Conservation (phyloP, 2,888 invertebrate species). For the Laothoe populi region DNA sequence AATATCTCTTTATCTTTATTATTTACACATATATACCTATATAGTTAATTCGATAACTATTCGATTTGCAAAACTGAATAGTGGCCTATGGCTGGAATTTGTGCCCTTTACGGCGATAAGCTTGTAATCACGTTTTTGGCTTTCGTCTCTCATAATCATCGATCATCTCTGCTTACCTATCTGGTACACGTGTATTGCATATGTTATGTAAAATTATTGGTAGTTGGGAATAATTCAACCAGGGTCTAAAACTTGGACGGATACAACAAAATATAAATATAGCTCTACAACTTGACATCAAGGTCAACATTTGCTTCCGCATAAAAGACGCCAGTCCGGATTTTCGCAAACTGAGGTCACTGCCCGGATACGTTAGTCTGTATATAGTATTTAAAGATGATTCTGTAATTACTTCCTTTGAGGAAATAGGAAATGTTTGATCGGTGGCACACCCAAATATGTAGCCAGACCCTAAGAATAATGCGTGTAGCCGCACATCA, state of each 20-base stretch:
- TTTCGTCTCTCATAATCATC: too few relatives aligned
- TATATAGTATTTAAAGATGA: slow-evolving; percentile 68
- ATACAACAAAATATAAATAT: slow-evolving; percentile 1
- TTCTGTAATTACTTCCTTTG: slow-evolving; percentile 70
- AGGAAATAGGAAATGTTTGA: slow-evolving; percentile 51
- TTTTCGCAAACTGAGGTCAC: slow-evolving; percentile 61
- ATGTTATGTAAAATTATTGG: not conserved
- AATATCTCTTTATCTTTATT: too few relatives aligned
- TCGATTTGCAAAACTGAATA: too few relatives aligned
- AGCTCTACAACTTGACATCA: not conserved
- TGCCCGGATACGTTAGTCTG: slow-evolving; percentile 37
- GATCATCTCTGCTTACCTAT: too few relatives aligned
- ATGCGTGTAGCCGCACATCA: not conserved
- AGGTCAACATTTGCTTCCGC: slow-evolving; percentile 8
- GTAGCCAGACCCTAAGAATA: not conserved
- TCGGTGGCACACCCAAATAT: slow-evolving; percentile 23
- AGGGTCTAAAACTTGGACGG: not conserved
- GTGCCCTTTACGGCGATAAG: too few relatives aligned
- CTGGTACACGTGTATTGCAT: too few relatives aligned
- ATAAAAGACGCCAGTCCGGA: slow-evolving; percentile 54
- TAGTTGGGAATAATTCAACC: not conserved
- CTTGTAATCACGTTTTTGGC: too few relatives aligned
- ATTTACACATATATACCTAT: too few relatives aligned
- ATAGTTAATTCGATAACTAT: too few relatives aligned
- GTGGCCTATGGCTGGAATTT: too few relatives aligned